These are phyloP conservation scores for Siderastrea siderea DNA, from an alignment of 92 coral and sea anemone species.

Conservation along the genomic window DNA sequence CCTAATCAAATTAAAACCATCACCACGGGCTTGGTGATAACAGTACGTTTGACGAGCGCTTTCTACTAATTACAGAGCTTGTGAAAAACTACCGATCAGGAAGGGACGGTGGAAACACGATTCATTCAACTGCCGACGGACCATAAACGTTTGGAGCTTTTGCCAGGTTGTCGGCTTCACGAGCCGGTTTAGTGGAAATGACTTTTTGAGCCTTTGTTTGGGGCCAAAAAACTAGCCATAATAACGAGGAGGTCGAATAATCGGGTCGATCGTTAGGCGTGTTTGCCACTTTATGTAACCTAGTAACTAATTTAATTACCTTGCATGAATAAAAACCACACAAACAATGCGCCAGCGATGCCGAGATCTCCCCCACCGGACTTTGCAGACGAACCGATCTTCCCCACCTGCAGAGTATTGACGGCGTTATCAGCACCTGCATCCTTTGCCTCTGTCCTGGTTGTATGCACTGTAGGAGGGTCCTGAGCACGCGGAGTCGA, in stretches of 20 bases:
- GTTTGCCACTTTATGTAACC: neutral
- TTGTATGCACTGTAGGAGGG: neutral
- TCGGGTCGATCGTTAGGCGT: neutral
- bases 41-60: too few species aligned
- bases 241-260: neutral
- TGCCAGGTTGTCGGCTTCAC: too few species aligned
- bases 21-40: too few species aligned
- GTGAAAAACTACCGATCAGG: too few species aligned
- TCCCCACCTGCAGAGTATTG: neutral
- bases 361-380: conserved; percentile 30
- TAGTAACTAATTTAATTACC: conserved; percentile 35
- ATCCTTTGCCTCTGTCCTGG: neutral
- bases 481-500: neutral
- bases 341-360: conserved; percentile 65
- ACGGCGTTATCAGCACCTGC: neutral
- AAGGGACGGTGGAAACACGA: too few species aligned
- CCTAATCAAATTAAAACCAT: too few species aligned
- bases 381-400: conserved; percentile 16
- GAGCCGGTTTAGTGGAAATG: too few species aligned
- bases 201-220: too few species aligned
- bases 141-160: too few species aligned
- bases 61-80: too few species aligned
- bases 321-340: conserved; percentile 75
- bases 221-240: too few species aligned
- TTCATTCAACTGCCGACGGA: too few species aligned